These are phyloP conservation scores for Zelleria hepariella DNA, from an alignment of 2,888 invertebrate genomes.

Conservation along the genomic window DNA sequence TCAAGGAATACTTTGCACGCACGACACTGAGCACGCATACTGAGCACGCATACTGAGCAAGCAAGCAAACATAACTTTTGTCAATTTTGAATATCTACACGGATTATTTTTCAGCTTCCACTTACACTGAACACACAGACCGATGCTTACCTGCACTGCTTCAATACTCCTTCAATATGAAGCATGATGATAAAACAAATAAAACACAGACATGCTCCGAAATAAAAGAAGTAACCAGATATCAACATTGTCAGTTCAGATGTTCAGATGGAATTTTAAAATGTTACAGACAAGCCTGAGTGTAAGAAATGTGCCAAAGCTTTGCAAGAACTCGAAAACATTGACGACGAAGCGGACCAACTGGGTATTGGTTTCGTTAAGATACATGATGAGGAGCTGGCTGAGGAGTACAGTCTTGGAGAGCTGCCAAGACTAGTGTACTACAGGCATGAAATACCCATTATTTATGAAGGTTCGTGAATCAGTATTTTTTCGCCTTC, in stretches of 20 bases:
- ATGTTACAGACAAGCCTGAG: slow-evolving; percentile 86
- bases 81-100: too few relatives aligned
- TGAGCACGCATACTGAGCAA: background rate
- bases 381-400: slow-evolving; percentile 91
- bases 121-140: slow-evolving; percentile 36
- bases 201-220: slow-evolving; percentile 12
- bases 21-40: background rate
- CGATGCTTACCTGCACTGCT: slow-evolving; percentile 59
- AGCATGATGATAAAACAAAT: slow-evolving; percentile 32
- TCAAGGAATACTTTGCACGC: background rate
- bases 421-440: slow-evolving; percentile 90
- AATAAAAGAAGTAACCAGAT: background rate
- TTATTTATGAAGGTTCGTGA: slow-evolving; percentile 89
- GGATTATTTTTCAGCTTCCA: slow-evolving; percentile 14
- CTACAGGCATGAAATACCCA: slow-evolving; percentile 94
- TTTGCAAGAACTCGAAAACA: slow-evolving; percentile 91
- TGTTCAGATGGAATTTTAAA: background rate
- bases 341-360: slow-evolving; percentile 95
- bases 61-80: too few relatives aligned
- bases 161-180: slow-evolving; percentile 18
- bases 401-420: slow-evolving; percentile 94
- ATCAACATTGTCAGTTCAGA: background rate
- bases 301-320: slow-evolving; percentile 94
- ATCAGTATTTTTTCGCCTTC: slow-evolving; percentile 19
- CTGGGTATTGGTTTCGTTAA: slow-evolving; percentile 95